Conservation (phyloP, 1,140 invertebrate species). For the Acromyrmex charruanus region DNA sequence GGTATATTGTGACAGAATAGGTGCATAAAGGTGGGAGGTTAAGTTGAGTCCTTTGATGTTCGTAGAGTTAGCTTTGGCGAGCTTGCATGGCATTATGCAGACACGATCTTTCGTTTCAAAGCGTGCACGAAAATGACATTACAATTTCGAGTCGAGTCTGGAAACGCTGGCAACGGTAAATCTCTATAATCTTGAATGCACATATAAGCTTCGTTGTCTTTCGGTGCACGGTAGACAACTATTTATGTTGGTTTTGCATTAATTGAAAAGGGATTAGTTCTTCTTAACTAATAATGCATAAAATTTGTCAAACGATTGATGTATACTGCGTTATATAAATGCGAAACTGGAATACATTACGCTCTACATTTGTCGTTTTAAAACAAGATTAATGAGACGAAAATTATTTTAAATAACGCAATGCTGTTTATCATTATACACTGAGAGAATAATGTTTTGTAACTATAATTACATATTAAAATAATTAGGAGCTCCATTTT, state of each 20-base stretch:
- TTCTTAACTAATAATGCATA: conserved; percentile 10
- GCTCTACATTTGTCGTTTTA: not conserved
- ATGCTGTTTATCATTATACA: not conserved
- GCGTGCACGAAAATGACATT: conserved; percentile 55
- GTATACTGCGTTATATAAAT: not conserved
- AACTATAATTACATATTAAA: no score
- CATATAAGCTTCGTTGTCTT: conserved; percentile 17
- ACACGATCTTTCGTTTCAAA: conserved; percentile 49
- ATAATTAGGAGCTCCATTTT: no score
- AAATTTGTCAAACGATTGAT: not conserved
- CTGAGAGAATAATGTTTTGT: no score
- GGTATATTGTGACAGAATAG: conserved; percentile 47
- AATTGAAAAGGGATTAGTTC: conserved; percentile 3
- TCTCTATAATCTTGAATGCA: conserved; percentile 28
- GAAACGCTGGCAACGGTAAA: conserved; percentile 39
- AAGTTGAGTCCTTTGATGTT: conserved; percentile 54
- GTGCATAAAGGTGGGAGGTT: conserved; percentile 25
- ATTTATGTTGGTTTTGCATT: conserved; percentile 17
- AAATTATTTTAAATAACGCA: not conserved
- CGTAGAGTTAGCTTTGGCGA: conserved; percentile 44
- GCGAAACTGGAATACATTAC: not conserved
- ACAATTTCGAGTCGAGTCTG: conserved; percentile 35
- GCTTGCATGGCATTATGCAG: conserved; percentile 54
- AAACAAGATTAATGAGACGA: not conserved
- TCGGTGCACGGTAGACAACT: not conserved